Evolutionary conservation across 2,888 invertebrate species (phyloP).

Genomic region (Eupithecia abbreviata): DNA sequence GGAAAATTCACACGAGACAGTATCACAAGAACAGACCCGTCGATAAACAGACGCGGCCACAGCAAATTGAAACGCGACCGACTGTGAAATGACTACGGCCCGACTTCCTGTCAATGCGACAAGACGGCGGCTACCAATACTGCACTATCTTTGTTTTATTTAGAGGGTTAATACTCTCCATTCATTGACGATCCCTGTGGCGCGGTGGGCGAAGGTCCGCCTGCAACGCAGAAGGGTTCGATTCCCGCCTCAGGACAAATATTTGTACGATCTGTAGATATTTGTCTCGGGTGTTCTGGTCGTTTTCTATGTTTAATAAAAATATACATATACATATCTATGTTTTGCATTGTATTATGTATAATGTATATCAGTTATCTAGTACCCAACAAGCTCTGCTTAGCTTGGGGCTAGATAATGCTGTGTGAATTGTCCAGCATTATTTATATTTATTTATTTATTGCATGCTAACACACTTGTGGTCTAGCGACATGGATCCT

Average conservation of each 20-base stretch:
- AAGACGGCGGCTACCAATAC: constrained; percentile 45
- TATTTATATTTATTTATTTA: too few species aligned
- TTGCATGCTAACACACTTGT: background rate
- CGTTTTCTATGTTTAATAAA: too few species aligned
- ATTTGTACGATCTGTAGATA: too few species aligned
- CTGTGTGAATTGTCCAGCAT: too few species aligned
- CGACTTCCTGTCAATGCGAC: constrained; percentile 72
- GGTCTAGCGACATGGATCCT: background rate
- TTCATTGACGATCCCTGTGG: background rate
- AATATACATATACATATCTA: background rate
- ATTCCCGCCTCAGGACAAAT: too few species aligned
- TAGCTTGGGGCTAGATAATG: too few species aligned
- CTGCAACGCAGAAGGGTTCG: too few species aligned
- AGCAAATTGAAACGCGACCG: constrained; percentile 79
- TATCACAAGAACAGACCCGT: constrained; percentile 46
- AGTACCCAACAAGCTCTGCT: too few species aligned
- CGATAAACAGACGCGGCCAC: constrained; percentile 72
- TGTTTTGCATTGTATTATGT: too few species aligned
- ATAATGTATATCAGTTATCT: too few species aligned
- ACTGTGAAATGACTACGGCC: constrained; percentile 79
- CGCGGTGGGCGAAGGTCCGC: too few species aligned
- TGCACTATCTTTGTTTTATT: constrained; percentile 38
- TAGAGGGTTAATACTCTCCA: background rate
- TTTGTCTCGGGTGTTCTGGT: too few species aligned
- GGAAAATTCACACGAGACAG: constrained; percentile 39